Base-by-base conservation (phyloP, 1,140 invertebrate genomes). In the Diabrotica virgifera region DNA sequence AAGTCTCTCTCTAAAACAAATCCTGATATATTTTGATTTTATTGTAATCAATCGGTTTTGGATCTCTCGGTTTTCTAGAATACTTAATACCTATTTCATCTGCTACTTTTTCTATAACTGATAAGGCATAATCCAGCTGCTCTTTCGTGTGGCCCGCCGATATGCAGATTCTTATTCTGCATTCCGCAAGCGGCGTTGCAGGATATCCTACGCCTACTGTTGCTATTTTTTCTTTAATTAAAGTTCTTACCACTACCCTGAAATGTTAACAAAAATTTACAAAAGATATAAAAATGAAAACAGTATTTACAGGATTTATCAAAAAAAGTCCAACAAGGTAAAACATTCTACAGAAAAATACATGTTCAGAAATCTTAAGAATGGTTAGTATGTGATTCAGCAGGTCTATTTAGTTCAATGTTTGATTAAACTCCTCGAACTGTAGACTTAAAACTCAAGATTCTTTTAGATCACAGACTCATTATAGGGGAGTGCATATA, bases 201-300 rank as follows among this genome's bases (percentile, higher is more conserved):
- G 98, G 97, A 82, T 97, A 99, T 62, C 96, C 96, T 63, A 99
- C 97, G 63, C 97, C 96, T 5, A 99, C 97, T 9, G 90, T 89
- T 14, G 96, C 97, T 62, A 99, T 89, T 57, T 93, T 90, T 63
- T 89, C 82, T 65, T 86, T 86, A 59, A 90, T 87, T 73, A 97
- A 83, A 65, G 89, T 89, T 72, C 96, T 86, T 62, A 97, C 92
- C 73, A 96, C 93, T 62, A 86, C 86, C 12, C 92, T 94, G 74
- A 62, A 72, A 68, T 24, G 24, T 24, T 24, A 24, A 64, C 52
- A 66, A 63, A 37, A 24, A 40, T 40, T 59, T 11, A 59, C 1
- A 24, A 24, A 24, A 1, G 24, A 24, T 2, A 24, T 24, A 24
- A 24, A 24, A 24, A 24, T n/a, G n/a, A 24, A 4, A 24, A 2